phyloP scores from a whole-genome alignment of 2,888 invertebrate genomes.

The Platycheirus rosarum region DNA sequence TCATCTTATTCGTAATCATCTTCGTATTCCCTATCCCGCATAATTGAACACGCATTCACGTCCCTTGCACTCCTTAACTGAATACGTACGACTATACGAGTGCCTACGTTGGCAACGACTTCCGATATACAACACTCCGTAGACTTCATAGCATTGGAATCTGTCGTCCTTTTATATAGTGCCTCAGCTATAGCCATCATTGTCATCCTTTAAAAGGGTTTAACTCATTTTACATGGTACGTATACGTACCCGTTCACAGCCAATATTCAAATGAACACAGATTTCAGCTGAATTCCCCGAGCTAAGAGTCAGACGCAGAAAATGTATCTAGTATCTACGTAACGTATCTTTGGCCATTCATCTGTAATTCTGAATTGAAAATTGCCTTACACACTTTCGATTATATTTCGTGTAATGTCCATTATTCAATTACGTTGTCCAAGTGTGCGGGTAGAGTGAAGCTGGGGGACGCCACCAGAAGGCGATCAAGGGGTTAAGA shows the following conservation, averaged over 20 bases:
- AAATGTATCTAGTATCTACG: conserved; percentile 51
- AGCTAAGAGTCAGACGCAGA: conserved; percentile 12
- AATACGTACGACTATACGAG: no score
- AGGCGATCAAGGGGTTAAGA: conserved; percentile 42
- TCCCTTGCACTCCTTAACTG: conserved; percentile 8
- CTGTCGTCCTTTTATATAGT: conserved; percentile 49
- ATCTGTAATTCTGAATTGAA: conserved; percentile 59
- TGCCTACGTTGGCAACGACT: conserved; percentile 32
- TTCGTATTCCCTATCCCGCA: conserved; percentile 55
- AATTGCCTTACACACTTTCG: conserved; percentile 57
- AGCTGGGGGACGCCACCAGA: conserved; percentile 23
- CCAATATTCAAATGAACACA: conserved; percentile 46
- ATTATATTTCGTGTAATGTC: conserved; percentile 61
- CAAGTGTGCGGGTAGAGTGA: conserved; percentile 15
- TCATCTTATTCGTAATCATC: conserved; percentile 55
- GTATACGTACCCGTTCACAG: not conserved
- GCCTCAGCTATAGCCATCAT: conserved; percentile 35
- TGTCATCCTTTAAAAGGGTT: conserved; percentile 45
- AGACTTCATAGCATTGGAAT: no score
- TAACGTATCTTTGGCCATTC: conserved; percentile 46
- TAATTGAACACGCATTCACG: conserved; percentile 69
- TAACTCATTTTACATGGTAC: conserved; percentile 15
- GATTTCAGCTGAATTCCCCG: conserved; percentile 21
- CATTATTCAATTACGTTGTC: conserved; percentile 65
- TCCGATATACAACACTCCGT: conserved; percentile 54